Base-by-base conservation (phyloP, 1,140 invertebrate species). In the Brachionus plicatilis region DNA sequence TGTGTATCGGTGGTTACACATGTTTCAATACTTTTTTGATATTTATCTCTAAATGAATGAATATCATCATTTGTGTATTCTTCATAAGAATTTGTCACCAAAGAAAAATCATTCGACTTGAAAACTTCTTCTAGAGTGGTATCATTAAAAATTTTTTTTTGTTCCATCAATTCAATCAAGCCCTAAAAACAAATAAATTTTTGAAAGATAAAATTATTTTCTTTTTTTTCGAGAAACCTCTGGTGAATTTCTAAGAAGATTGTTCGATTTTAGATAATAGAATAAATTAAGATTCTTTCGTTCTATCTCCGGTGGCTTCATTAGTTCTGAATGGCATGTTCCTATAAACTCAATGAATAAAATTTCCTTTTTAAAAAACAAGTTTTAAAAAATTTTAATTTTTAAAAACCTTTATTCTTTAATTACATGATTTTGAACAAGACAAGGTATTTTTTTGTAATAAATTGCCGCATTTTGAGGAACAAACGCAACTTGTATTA, bases 381-480 rank as follows among this genome's bases (percentile, higher is more conserved):
- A 43, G 17, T 20, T 20, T 37, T 37, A 37, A 6, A 37, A 37
- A 5, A 37, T 37, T 37, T 37, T 37, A 6, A 37, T 0, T 6
- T 1, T 37, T 29, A 29, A 29, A 29, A 29, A 29, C 27, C 6
- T 37, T 37, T 37, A 37, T 37, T 37, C 6, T 37, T 7, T 37
- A 37, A 7, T 76, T 85, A 89, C 89, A 87, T 89, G 88, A 84
- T 89, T 88, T 70, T 89, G 88, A 4, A 90, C 85, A 17, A 90
- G 84, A 84, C 88, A 89, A 0, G 88, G 83, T 9, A 90, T 84
- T 37, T 86, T 84, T 53, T 88, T 85, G 84, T 89, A 87, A 66
- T 89, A 90, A 85, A 88, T 89, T 75, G 89, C 89, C n/a, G 89
- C 87, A 84, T 88, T 86, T 43, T 84, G 60, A 0, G 89, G 89